Conservation (phyloP, 2,888 invertebrate genomes). For the Lithophane socia region DNA sequence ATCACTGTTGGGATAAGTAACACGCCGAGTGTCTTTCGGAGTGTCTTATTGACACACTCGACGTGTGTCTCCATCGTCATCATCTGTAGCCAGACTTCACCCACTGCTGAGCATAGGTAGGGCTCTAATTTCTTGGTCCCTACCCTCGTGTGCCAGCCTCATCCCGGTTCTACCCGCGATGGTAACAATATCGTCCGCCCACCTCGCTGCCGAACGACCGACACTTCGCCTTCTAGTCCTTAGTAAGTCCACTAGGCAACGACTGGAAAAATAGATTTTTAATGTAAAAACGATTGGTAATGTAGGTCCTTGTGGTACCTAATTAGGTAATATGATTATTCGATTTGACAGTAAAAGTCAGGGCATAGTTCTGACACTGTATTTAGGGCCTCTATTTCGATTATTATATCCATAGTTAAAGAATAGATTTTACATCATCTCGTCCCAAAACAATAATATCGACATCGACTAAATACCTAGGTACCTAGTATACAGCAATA, state of each 20-base stretch:
- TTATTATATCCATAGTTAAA: not conserved
- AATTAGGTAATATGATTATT: not conserved
- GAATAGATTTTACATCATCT: not conserved
- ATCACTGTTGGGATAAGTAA: not conserved
- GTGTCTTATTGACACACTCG: not conserved
- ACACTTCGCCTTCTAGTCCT: not conserved
- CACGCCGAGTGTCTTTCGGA: not conserved
- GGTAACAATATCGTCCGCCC: not conserved
- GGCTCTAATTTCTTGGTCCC: not conserved
- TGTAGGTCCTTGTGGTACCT: not conserved
- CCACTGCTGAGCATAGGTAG: not conserved
- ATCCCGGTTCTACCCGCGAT: not conserved
- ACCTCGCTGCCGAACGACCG: not conserved
- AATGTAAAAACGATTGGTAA: not conserved
- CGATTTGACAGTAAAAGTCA: not conserved
- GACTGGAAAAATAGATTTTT: not conserved
- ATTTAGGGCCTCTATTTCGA: too few relatives aligned
- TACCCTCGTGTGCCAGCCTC: not conserved
- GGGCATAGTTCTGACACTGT: too few relatives aligned
- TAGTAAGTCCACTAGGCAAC: not conserved
- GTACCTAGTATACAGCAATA: not conserved
- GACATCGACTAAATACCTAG: too few relatives aligned
- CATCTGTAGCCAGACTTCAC: not conserved
- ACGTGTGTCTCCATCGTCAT: not conserved
- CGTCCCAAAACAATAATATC: not conserved